Evolutionary conservation across 2,113 vertebrate genomes (phyloP).

Genomic region (Vidua macroura): DNA sequence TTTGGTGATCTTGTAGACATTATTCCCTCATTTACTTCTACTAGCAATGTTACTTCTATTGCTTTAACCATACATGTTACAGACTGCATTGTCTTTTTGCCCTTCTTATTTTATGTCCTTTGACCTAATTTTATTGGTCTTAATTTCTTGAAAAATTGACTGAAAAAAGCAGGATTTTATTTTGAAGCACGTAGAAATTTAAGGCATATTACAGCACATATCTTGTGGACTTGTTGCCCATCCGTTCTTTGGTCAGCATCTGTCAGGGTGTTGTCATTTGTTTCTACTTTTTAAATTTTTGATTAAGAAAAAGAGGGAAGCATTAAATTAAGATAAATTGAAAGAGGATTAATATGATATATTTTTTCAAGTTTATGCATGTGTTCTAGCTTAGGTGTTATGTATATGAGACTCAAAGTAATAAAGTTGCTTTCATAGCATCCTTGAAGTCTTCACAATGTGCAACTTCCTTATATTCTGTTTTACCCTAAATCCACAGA

Average conservation of each 20-base stretch:
- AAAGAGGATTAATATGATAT: background rate
- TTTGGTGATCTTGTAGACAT: constrained; percentile 34
- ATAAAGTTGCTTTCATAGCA: background rate
- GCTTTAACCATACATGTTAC: background rate
- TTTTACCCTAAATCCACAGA: background rate
- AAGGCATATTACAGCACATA: background rate
- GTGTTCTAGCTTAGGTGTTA: background rate
- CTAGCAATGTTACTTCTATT: background rate
- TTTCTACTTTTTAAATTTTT: background rate
- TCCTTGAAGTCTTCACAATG: background rate
- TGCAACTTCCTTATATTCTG: background rate
- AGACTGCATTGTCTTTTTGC: background rate
- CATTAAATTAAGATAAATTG: background rate
- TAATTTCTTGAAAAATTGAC: background rate
- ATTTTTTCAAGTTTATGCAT: background rate
- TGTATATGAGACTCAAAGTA: background rate
- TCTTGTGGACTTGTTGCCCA: background rate
- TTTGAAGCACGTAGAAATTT: background rate
- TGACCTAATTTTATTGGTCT: background rate
- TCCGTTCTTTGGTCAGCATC: background rate
- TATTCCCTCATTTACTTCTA: background rate
- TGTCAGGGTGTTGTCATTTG: background rate
- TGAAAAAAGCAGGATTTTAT: background rate
- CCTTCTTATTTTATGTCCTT: background rate
- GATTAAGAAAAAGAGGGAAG: background rate